Evolutionary conservation across 2,888 invertebrate genomes (phyloP), one percentile per base, ranked within the genome.

Genomic region (Suillia variegata): DNA sequence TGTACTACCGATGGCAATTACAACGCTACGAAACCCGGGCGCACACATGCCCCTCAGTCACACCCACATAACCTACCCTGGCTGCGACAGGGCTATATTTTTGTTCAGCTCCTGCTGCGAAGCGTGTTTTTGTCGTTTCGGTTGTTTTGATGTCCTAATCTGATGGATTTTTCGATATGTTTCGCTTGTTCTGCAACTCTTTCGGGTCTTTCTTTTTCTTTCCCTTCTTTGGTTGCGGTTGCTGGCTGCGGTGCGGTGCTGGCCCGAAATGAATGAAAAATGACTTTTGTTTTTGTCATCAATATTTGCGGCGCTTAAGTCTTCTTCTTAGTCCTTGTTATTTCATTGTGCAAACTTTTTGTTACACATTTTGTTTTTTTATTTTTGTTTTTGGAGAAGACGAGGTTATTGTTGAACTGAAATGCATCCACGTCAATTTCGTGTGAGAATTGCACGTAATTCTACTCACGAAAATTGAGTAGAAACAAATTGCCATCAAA

Each of bases 71-170:
- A n/a, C n/a, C n/a, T n/a, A n/a, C n/a, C n/a, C n/a, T n/a, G n/a
- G n/a, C n/a, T n/a, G n/a, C n/a, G n/a, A n/a, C n/a, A n/a, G n/a
- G n/a, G n/a, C n/a, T n/a, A n/a, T n/a, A n/a, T n/a, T n/a, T n/a
- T n/a, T n/a, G n/a, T n/a, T n/a, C n/a, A n/a, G n/a, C n/a, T n/a
- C n/a, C n/a, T n/a, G n/a, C n/a, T n/a, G n/a, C n/a, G n/a, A n/a
- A n/a, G n/a, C n/a, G n/a, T n/a, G n/a, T 45, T 45, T 45, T 18
- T 45, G 17, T 13, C 18, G 13, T 18, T 34, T 55, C 4, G 24
- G 13, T 50, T 50, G 50, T 50, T 50, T 21, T 50, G 50, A 50
- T 50, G 24, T 50, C 31, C 31, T 50, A 50, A 50, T 50, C 50
- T 50, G 50, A 24, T 50, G 50, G 24, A 24, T 50, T 26, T 50